Base-by-base conservation (phyloP, 2,797 vertebrate species). In the Choloepus didactylus region DNA sequence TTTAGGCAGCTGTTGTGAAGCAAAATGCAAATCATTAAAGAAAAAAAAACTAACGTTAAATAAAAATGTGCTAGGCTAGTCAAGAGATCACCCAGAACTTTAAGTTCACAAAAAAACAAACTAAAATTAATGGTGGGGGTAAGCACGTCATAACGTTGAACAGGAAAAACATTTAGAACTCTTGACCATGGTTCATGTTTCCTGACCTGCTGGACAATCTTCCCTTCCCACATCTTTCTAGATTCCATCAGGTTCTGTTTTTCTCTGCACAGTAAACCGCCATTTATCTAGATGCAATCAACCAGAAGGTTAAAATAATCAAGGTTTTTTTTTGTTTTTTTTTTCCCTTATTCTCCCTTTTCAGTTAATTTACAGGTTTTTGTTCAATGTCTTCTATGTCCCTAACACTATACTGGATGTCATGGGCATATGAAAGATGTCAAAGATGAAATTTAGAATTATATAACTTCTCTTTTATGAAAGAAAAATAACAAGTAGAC, bases 1-100 rank as follows among this genome's bases (percentile, higher is more conserved):
- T 98, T 96, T 95, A 73, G 84, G 89, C 64, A 96, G 87, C 87
- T 93, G 95, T 96, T 96, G 54, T 96, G 95, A 97, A 97, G 93
- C 84, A 95, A 97, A 97, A 96, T 96, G 89, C 92, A 97, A 97
- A 97, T 97, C 51, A 91, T 80, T 94, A 64, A 86, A n/a, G 70
- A 49, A 87, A 23, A 91, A 96, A 92, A 84, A n/a, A 11, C n/a
- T 85, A 38, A 95, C 82, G 88, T 95, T 87, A 95, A 96, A 95
- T 89, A 44, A 87, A 95, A 97, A 93, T 87, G 67, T 19, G 35
- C 35, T 35, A 35, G 35, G 2, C 56, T 60, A 91, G 90, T 95
- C 75, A 97, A 95, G 82, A 91, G 97, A 96, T 96, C 62, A 93
- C 75, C 49, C 79, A 77, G 92, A 85, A 89, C 60, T 93, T 94